Evolutionary conservation across 2,888 invertebrate genomes (phyloP), one percentile per base, ranked within the genome.

Genomic region (Leuctra nigra): DNA sequence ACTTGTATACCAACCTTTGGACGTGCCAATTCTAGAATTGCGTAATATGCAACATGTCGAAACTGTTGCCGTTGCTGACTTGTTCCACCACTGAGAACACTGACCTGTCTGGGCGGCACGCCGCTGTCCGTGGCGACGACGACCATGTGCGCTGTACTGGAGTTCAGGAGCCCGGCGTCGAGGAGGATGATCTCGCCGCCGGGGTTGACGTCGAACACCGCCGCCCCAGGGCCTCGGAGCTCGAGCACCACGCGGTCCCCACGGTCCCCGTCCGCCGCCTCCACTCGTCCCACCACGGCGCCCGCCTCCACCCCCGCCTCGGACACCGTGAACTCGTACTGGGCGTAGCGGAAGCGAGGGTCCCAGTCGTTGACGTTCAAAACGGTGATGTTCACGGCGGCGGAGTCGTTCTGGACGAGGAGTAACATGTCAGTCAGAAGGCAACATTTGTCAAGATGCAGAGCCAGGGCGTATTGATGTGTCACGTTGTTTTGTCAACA

Each of bases 351-450:
- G 75, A 94, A 94, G 56, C 91, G 79, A 0, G 94, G 94, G 71
- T 92, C 92, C 91, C 93, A 93, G 69, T 94, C 93, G 73, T 94
- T 94, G 7, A 91, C 88, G 70, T 93, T 87, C 64, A 84, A 75
- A 14, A 94, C 87, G 1, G 86, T 84, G 24, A 94, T 78, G 66
- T 87, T 86, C 2, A 93, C 82, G 6, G 84, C 79, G 0, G 91
- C 84, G 0, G 91, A 89, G 69, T 91, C 91, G 70, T 91, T 92
- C 88, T 90, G 72, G n/a, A 4, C 20, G 16, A 9, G 41, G 41
- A 13, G 20, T 6, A 41, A 13, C 16, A 16, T 16, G n/a, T n/a
- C n/a, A n/a, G n/a, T n/a, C 16, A 41, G 20, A 41, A 41, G 41
- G 13, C n/a, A n/a, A n/a, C n/a, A n/a, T n/a, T n/a, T n/a, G n/a